These are phyloP conservation scores for Myoxocephalus aenaeus DNA, from an alignment of 2,797 vertebrate species.

Conservation along the genomic window DNA sequence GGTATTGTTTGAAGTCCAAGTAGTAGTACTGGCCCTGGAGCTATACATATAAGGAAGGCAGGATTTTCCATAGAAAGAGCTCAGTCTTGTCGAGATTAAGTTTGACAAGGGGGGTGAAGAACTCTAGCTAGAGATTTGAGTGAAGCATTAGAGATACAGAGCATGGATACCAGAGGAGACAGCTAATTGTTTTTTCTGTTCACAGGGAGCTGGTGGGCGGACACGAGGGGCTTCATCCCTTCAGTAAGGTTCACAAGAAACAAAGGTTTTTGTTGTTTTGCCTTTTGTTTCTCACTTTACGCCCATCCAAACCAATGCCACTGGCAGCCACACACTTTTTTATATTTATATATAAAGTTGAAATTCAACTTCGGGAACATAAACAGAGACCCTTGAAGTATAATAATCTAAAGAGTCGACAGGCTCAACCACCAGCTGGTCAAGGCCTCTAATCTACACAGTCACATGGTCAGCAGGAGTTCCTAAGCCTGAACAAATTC, in stretches of 20 bases:
- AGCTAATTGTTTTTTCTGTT: conserved; percentile 3
- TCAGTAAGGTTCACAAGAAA: background rate
- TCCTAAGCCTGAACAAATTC: background rate
- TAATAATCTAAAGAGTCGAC: background rate
- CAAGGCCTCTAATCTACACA: background rate
- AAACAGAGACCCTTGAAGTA: background rate
- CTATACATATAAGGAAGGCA: background rate
- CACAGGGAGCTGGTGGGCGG: background rate
- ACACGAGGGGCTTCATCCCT: background rate
- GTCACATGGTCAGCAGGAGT: background rate
- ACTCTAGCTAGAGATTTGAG: background rate
- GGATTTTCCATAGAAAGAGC: conserved; percentile 16
- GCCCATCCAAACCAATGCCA: background rate
- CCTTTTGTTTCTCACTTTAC: too few relatives aligned
- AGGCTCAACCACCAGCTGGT: conserved; percentile 1
- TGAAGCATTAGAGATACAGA: background rate
- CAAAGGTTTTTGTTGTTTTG: background rate
- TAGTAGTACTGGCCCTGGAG: too few relatives aligned
- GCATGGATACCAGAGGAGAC: background rate
- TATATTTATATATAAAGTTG: background rate
- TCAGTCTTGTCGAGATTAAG: background rate
- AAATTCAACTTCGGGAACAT: background rate
- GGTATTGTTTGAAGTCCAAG: background rate
- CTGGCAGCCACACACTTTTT: background rate
- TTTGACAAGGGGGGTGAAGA: background rate